These are phyloP conservation scores for Dysdera silvatica DNA, from an alignment of 1,140 invertebrate genomes.

Conservation along the genomic window DNA sequence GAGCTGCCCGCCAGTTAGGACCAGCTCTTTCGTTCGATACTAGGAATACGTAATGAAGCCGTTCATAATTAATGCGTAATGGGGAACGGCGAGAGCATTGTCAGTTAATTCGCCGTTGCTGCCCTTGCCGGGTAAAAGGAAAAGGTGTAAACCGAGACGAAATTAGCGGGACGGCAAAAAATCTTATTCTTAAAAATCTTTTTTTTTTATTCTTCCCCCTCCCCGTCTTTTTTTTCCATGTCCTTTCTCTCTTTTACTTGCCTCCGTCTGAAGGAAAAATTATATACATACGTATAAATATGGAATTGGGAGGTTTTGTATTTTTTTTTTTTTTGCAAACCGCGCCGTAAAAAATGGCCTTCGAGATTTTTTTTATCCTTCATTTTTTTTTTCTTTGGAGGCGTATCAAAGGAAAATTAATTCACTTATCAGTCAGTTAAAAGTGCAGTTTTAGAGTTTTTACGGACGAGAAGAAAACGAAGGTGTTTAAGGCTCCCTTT, in stretches of 20 bases:
- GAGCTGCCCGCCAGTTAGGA: conserved; percentile 27
- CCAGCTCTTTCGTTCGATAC: conserved; percentile 22
- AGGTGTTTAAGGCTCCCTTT: no score
- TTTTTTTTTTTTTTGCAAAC: conserved; percentile 22
- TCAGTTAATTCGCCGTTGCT: conserved; percentile 30
- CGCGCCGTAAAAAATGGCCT: not conserved
- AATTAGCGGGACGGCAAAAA: conserved; percentile 29
- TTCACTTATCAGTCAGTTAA: conserved; percentile 27
- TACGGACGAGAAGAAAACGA: no score
- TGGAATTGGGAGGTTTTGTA: conserved; percentile 28
- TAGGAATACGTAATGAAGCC: conserved; percentile 30
- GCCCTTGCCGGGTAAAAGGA: conserved; percentile 21
- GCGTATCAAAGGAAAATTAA: conserved; percentile 29
- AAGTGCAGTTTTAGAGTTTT: no score
- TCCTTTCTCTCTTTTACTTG: conserved; percentile 18
- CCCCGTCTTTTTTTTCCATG: conserved; percentile 15
- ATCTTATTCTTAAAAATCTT: no score
- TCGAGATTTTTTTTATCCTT: not conserved
- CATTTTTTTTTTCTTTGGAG: conserved; percentile 23
- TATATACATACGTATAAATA: conserved; percentile 13
- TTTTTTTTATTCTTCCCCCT: conserved; percentile 3
- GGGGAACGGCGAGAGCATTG: conserved; percentile 28
- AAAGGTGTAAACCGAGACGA: conserved; percentile 30
- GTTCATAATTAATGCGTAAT: conserved; percentile 32
- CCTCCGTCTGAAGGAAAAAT: conserved; percentile 14